Evolutionary conservation across 2,113 vertebrate species (phyloP).

Genomic region (Platysteira castanea): DNA sequence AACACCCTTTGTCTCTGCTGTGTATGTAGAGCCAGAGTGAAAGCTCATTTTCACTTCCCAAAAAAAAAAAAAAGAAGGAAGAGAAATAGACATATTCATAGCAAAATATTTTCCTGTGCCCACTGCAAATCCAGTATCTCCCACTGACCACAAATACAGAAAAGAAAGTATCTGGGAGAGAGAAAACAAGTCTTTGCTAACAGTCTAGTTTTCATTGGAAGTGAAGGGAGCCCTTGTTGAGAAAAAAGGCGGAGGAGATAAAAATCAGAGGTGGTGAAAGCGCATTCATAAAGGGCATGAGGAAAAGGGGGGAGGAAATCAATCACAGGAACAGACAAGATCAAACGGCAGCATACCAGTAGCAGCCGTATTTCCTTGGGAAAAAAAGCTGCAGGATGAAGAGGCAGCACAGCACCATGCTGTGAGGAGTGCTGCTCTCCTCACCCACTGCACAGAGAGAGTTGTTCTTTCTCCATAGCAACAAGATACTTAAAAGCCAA

Average conservation of each 20-base stretch:
- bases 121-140: neutral
- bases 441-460: conserved; percentile 13
- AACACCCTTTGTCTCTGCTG: neutral
- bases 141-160: neutral
- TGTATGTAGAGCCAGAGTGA: neutral
- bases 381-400: conserved; percentile 7
- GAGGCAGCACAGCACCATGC: neutral
- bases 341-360: neutral
- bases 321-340: conserved; percentile 1
- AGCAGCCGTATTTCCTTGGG: neutral
- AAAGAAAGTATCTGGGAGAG: neutral
- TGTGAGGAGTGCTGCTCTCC: neutral
- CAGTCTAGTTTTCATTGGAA: conserved; percentile 7
- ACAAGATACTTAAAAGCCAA: conserved; percentile 47
- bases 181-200: neutral
- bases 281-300: neutral
- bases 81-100: neutral
- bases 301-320: neutral
- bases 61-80: neutral
- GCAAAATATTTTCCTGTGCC: neutral
- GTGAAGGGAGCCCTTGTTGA: neutral
- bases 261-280: neutral
- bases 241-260: neutral
- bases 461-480: conserved; percentile 56
- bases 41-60: neutral